These are phyloP conservation scores for Akabosia matsudoensis DNA, from an alignment of 1,140 invertebrate genomes.

Conservation along the genomic window DNA sequence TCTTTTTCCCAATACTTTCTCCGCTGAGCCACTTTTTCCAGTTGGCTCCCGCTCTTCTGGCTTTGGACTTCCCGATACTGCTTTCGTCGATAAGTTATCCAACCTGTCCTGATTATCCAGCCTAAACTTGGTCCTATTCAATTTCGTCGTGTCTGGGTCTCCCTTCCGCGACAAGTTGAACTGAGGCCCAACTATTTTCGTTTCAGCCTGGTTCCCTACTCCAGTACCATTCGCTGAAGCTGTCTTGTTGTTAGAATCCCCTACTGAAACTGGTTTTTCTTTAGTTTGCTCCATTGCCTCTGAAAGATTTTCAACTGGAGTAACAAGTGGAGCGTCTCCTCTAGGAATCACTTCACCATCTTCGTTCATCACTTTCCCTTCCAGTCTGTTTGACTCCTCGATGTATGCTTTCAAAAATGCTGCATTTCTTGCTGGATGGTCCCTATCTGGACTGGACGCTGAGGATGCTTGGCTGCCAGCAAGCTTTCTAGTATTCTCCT, in stretches of 20 bases:
- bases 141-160: too few species aligned
- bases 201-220: too few species aligned
- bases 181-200: too few species aligned
- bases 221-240: too few species aligned
- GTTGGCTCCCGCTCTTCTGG: not conserved
- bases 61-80: not conserved
- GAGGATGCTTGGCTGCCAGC: not conserved
- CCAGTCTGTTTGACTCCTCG: constrained; percentile 3
- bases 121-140: not conserved
- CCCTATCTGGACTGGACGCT: not conserved
- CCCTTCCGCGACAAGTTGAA: too few species aligned
- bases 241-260: too few species aligned
- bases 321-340: not conserved
- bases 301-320: not conserved
- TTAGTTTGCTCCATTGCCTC: too few species aligned
- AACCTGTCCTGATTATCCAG: too few species aligned
- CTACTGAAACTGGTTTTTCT: too few species aligned
- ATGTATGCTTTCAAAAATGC: not conserved
- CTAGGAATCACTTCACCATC: not conserved
- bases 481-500: too few species aligned
- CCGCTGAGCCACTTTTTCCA: too few species aligned
- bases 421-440: not conserved
- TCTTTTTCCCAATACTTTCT: too few species aligned
- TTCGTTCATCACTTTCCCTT: not conserved
- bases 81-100: not conserved